Evolutionary conservation across 2,888 invertebrate genomes (phyloP).

Genomic region (Gryllus longicercus): DNA sequence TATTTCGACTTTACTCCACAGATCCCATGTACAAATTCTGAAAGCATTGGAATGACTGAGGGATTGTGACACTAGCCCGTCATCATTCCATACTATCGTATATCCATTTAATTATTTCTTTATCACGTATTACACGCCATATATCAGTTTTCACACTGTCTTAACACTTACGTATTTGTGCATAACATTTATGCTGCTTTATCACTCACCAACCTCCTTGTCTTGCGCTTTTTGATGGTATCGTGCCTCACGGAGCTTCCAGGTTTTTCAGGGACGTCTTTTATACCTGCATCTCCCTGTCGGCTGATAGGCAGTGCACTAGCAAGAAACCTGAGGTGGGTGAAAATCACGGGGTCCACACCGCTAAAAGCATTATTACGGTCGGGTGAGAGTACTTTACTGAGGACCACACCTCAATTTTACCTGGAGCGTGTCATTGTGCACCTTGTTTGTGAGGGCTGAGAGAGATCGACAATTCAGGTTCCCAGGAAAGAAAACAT

Average conservation of each 20-base stretch:
- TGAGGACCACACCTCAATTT: conserved; percentile 2
- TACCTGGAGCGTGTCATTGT: neutral
- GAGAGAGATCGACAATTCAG: neutral
- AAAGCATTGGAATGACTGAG: no score
- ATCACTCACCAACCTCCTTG: no score
- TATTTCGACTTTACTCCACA: no score
- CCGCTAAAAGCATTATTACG: neutral
- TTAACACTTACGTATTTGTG: no score
- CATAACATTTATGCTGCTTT: no score
- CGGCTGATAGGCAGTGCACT: neutral
- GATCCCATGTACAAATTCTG: no score
- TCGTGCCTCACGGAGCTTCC: neutral
- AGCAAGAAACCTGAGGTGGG: neutral
- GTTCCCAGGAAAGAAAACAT: neutral
- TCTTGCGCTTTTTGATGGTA: no score
- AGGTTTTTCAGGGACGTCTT: neutral
- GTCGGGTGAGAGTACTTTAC: neutral
- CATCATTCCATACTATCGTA: no score
- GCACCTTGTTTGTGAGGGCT: neutral
- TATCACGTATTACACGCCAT: no score
- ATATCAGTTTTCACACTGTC: no score
- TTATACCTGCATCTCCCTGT: neutral
- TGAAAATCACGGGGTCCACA: neutral
- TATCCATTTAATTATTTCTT: no score
- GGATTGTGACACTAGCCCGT: no score